Evolutionary conservation across 2,888 invertebrate genomes (phyloP).

Genomic region (Blomia tropicalis): DNA sequence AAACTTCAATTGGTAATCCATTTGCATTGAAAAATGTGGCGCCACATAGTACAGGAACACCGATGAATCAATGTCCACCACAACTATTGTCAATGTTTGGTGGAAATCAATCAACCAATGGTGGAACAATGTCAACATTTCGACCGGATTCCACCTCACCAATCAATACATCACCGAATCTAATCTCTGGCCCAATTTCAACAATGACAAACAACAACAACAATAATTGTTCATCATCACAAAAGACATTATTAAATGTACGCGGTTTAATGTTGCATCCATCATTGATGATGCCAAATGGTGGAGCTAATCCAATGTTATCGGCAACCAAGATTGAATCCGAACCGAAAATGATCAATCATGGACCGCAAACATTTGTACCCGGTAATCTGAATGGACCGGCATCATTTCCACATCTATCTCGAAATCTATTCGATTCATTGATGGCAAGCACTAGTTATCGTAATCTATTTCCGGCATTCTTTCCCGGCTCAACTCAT

Average conservation of each 20-base stretch:
- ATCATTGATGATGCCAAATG: neutral
- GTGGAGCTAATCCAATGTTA: neutral
- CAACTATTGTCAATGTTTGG: constrained; percentile 2
- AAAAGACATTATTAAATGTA: neutral
- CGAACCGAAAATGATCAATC: neutral
- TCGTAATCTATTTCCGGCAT: neutral
- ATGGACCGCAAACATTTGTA: neutral
- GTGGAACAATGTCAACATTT: neutral
- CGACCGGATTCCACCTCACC: neutral
- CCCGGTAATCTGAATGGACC: neutral
- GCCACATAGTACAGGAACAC: neutral
- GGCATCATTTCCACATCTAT: neutral
- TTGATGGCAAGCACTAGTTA: constrained; percentile 5
- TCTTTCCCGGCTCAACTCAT: constrained; percentile 9
- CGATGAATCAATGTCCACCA: neutral
- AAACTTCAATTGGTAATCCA: neutral
- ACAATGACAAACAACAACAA: neutral
- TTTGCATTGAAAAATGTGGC: neutral
- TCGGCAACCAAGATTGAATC: neutral
- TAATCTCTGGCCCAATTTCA: neutral
- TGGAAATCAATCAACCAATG: neutral
- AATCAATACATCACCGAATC: neutral
- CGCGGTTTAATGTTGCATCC: neutral
- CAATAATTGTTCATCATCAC: neutral
- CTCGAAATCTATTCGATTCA: neutral